phyloP scores from a whole-genome alignment of 2,113 vertebrate species.

The Syngnathus scovelli region DNA sequence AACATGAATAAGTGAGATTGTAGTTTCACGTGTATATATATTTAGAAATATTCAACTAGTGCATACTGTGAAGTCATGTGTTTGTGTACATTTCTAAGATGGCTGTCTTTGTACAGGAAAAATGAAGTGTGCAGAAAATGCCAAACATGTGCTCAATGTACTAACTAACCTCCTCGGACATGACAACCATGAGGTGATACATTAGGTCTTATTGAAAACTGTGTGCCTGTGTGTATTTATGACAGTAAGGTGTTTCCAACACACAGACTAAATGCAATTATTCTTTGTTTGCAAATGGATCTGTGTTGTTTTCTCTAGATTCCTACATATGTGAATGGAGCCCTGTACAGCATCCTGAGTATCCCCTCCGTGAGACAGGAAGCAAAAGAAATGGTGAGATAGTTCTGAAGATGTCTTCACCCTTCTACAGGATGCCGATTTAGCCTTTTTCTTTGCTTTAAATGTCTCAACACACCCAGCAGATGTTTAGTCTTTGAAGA shows the following conservation, averaged over 20 bases:
- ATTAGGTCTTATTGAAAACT: neutral
- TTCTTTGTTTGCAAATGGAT: neutral
- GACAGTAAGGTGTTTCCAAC: neutral
- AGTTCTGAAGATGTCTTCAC: conserved; percentile 23
- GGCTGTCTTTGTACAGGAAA: conserved; percentile 73
- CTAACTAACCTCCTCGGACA: conserved; percentile 91
- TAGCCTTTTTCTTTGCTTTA: conserved; percentile 24
- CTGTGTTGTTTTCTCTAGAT: conserved; percentile 68
- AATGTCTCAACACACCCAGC: neutral
- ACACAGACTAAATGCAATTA: neutral
- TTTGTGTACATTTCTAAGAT: conserved; percentile 9
- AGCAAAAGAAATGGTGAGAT: conserved; percentile 91
- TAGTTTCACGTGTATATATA: neutral
- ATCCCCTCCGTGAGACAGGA: conserved; percentile 83
- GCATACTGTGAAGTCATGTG: neutral
- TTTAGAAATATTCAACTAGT: neutral
- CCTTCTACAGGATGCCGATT: conserved; percentile 23
- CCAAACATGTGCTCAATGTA: conserved; percentile 82
- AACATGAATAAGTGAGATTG: neutral
- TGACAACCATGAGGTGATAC: conserved; percentile 86
- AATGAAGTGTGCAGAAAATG: conserved; percentile 80
- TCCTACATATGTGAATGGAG: conserved; percentile 89
- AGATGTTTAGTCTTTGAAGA: neutral
- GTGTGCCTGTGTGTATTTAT: neutral
- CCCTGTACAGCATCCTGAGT: conserved; percentile 87